Percentiles rank a stretch among this genome's conserved stretches.
Evolutionary conservation across 1,140 invertebrate species (phyloP).

Genomic region (Neodiprion virginianus): DNA sequence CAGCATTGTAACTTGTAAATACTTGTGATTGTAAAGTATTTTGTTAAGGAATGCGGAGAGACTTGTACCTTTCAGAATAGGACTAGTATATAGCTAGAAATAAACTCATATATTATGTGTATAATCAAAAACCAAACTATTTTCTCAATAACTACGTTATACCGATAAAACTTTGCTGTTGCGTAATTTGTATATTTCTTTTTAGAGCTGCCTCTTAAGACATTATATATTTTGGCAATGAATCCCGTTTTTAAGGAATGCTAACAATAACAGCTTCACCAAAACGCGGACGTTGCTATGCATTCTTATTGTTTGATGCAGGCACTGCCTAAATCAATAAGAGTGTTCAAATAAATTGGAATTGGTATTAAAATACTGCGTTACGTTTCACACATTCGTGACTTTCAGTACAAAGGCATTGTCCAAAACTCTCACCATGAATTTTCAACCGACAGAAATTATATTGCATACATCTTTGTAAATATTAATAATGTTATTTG

Average conservation of each 20-base stretch:
- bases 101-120: slow-evolving; percentile 10
- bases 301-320: neutral
- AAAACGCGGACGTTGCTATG: neutral
- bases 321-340: neutral
- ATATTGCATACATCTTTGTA: too few species aligned
- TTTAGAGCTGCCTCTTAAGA: too few species aligned
- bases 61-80: slow-evolving; percentile 28
- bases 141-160: neutral
- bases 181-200: neutral
- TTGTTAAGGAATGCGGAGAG: slow-evolving; percentile 16
- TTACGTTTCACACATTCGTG: too few species aligned
- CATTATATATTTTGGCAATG: too few species aligned
- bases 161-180: neutral
- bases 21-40: slow-evolving; percentile 1
- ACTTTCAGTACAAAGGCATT: too few species aligned
- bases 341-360: too few species aligned
- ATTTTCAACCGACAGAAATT: too few species aligned
- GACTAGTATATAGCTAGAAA: slow-evolving; percentile 18
- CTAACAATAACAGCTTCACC: too few species aligned
- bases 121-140: neutral
- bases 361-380: too few species aligned
- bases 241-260: too few species aligned
- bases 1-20: slow-evolving; percentile 3
- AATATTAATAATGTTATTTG: too few species aligned
- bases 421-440: too few species aligned